A percentile compares a stretch with the other conserved stretches of the same genome.
phyloP scores from a whole-genome alignment of 2,888 invertebrate genomes.

The Brenthis hecate region DNA sequence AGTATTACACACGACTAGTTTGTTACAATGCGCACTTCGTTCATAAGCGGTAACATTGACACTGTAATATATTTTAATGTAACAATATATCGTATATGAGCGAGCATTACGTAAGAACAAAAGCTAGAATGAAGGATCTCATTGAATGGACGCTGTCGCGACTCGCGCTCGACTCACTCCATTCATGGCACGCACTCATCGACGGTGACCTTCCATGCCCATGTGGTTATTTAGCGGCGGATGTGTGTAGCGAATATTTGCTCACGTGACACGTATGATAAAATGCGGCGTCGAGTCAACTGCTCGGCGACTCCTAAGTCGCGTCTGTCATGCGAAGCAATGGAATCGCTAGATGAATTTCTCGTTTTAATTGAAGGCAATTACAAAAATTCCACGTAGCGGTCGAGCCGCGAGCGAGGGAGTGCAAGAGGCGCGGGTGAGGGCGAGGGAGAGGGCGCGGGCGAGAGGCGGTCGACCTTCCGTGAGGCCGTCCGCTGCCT shows the following conservation, averaged over 20 bases:
- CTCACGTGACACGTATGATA: conserved; percentile 22
- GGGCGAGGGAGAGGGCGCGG: conserved; percentile 43
- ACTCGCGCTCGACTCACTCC: conserved; percentile 55
- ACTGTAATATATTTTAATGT: conserved; percentile 28
- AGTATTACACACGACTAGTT: not conserved
- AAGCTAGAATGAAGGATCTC: conserved; percentile 63
- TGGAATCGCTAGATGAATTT: conserved; percentile 53
- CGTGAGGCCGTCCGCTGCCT: conserved; percentile 70
- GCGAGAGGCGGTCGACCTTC: conserved; percentile 71
- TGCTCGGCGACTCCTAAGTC: conserved; percentile 27
- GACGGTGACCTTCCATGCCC: conserved; percentile 46
- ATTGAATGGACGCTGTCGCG: conserved; percentile 60
- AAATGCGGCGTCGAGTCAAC: conserved; percentile 18
- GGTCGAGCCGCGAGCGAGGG: conserved; percentile 57
- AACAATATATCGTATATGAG: conserved; percentile 46
- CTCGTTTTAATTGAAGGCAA: conserved; percentile 77
- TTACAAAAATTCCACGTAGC: conserved; percentile 80
- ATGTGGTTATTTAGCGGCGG: conserved; percentile 54
- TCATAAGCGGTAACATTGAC: conserved; percentile 22
- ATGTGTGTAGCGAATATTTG: conserved; percentile 47
- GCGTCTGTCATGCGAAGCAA: conserved; percentile 46
- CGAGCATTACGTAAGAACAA: conserved; percentile 61
- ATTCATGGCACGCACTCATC: conserved; percentile 64
- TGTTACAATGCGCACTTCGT: not conserved
- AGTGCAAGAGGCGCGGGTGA: conserved; percentile 45